These are phyloP conservation scores for Drymonia ruficornis DNA, from an alignment of 2,888 invertebrate genomes.

Conservation along the genomic window DNA sequence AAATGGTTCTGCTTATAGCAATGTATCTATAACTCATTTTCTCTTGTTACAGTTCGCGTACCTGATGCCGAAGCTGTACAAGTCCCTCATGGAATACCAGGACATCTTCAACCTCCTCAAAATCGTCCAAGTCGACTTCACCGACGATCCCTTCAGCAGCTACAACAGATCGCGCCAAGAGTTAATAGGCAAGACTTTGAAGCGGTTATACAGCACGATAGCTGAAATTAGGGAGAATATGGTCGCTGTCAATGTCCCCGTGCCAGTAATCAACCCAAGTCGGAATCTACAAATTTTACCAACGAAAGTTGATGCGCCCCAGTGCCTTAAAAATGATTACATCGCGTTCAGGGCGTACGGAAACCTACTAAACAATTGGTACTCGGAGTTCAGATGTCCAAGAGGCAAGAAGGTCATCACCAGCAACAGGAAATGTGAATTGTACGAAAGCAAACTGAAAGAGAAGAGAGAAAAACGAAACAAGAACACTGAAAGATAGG, in stretches of 20 bases:
- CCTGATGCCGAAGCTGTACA: conserved; percentile 85
- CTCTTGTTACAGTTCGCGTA: conserved; percentile 83
- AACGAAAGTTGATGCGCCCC: conserved; percentile 77
- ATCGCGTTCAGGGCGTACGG: conserved; percentile 85
- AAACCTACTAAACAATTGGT: conserved; percentile 85
- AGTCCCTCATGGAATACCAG: conserved; percentile 67
- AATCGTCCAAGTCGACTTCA: conserved; percentile 65
- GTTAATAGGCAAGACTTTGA: conserved; percentile 66
- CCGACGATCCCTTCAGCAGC: conserved; percentile 70
- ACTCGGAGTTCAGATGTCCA: conserved; percentile 75
- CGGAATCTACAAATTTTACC: conserved; percentile 66
- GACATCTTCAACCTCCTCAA: conserved; percentile 66
- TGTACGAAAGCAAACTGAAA: conserved; percentile 58
- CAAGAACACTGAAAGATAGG: conserved; percentile 40
- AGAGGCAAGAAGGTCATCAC: conserved; percentile 55
- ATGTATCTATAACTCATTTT: conserved; percentile 40
- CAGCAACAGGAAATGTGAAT: conserved; percentile 51
- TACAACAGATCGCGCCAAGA: conserved; percentile 71
- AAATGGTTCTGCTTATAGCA: background rate
- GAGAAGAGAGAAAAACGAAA: conserved; percentile 51
- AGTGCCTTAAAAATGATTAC: conserved; percentile 85
- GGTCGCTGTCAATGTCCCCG: conserved; percentile 60
- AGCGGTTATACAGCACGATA: conserved; percentile 84
- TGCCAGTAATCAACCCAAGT: conserved; percentile 62
- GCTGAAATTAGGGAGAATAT: conserved; percentile 79